Base-by-base conservation (phyloP, 2,888 invertebrate genomes). In the Apotomis betuletana region DNA sequence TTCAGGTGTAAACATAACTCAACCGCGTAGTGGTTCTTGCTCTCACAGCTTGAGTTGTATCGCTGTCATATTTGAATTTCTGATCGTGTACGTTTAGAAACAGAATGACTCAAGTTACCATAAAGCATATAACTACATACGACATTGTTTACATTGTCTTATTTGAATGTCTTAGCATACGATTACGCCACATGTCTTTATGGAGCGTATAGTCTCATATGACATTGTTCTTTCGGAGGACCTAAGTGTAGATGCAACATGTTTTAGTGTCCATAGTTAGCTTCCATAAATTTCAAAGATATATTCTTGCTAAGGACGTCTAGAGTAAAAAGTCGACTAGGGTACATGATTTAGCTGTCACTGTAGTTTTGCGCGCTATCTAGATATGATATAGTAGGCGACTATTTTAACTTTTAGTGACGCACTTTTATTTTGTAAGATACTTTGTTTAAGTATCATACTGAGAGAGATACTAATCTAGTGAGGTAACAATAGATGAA, bases 261-360 rank as follows among this genome's bases (percentile, higher is more conserved):
- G 65, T 65, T 27, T 65, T 36, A 54, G 55, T 65, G 27, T 8
- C 13, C 44, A 38, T 65, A 65, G 27, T 65, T 65, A 55, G 55
- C 44, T 65, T 55, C 65, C 55, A 64, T 65, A 65, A 65, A 65
- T 65, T 46, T 46, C 55, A 65, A 46, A 65, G 65, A 65, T 65
- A 65, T 27, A 49, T 15, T 44, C 15, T 10, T 15, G 65, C 46
- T 57, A 49, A 10, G 27, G 13, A 36, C 15, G 12, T 36, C 5
- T 57, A 55, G 15, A 44, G 27, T 54, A 63, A 63, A 63, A 63
- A 63, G 63, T 36, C 27, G 0, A 15, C 41, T 41, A 49, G 38
- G 44, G 44, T 44, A 44, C 44, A 6, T 44, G 44, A 44, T 44
- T 44, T 44, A 44, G 8, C 44, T 44, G 27, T 27, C 27, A 27